These are phyloP conservation scores for Halictus rubicundus DNA, from an alignment of 1,140 invertebrate species.

Conservation along the genomic window DNA sequence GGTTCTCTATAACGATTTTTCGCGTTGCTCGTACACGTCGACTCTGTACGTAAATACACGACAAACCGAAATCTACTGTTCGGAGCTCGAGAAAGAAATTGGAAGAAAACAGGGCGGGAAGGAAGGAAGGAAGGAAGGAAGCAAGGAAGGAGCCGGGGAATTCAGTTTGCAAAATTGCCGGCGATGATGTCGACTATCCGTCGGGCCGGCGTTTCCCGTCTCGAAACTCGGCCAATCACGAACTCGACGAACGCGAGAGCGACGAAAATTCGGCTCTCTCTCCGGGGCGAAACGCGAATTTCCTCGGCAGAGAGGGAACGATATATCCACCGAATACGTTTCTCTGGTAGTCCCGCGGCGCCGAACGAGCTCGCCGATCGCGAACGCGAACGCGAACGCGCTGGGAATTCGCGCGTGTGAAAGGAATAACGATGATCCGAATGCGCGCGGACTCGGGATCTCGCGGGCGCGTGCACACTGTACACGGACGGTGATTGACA, in stretches of 20 bases:
- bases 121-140: too few relatives aligned
- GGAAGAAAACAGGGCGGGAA: too few relatives aligned
- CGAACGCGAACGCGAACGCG: not conserved
- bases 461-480: too few relatives aligned
- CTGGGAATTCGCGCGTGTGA: conserved; percentile 15
- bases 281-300: not conserved
- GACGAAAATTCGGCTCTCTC: not conserved
- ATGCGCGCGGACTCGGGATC: too few relatives aligned
- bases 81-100: too few relatives aligned
- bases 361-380: not conserved
- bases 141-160: too few relatives aligned
- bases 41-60: too few relatives aligned
- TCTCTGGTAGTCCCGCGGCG: not conserved
- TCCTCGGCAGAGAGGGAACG: not conserved
- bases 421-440: too few relatives aligned
- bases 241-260: not conserved
- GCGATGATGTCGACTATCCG: not conserved
- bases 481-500: conserved; percentile 4
- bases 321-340: conserved; percentile 3
- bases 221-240: conserved; percentile 2
- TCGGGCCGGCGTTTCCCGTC: not conserved
- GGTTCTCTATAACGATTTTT: conserved; percentile 34
- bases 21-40: not conserved
- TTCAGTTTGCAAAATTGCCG: too few relatives aligned
- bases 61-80: too few relatives aligned